Evolutionary conservation across 2,113 vertebrate genomes (phyloP), one percentile per base, ranked within the genome.

Genomic region (Tetraodon nigroviridis): DNA sequence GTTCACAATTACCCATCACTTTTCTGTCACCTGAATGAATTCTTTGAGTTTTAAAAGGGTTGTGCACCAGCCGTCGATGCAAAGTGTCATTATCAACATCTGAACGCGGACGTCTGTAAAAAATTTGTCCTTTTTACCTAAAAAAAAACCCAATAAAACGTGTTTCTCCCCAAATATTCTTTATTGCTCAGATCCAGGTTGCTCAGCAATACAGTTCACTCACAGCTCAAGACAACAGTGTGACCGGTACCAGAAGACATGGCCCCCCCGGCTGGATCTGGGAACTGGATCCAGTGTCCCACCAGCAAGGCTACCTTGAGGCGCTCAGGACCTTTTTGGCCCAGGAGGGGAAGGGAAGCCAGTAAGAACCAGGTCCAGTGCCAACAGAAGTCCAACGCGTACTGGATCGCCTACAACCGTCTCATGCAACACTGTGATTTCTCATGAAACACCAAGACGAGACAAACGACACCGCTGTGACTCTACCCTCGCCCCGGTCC

Each of bases 131-230:
- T 16, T 7, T 16, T 46, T 13, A n/a, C n/a, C 8, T 7, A n/a
- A 7, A 7, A 7, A 48, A 48, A 18, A 64, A 32, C 61, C 51
- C 14, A 32, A 48, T 3, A 44, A 4, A 59, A 64, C 0, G 1
- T 14, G n/a, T 21, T 47, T 55, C 69, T 67, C 89, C 81, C 84
- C 81, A 87, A 87, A 89, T 84, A 80, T 71, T 89, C 78, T 90
- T 91, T 92, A 92, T 92, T 92, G 88, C 90, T 92, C 88, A 87
- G 87, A 88, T 91, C 88, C 87, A 87, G 86, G 85, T 90, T 88
- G 86, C 86, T 90, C 86, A 87, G 84, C 88, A 89, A 88, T 90
- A 89, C 85, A 88, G 81, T 88, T 88, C 85, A 89, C 78, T 89
- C 87, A 86, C 83, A 87, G 82, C 84, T 89, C 78, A 88, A 86